Evolutionary conservation across 2,797 vertebrate species (phyloP), one percentile per base, ranked within the genome.

Genomic region (Antennarius maculatus): DNA sequence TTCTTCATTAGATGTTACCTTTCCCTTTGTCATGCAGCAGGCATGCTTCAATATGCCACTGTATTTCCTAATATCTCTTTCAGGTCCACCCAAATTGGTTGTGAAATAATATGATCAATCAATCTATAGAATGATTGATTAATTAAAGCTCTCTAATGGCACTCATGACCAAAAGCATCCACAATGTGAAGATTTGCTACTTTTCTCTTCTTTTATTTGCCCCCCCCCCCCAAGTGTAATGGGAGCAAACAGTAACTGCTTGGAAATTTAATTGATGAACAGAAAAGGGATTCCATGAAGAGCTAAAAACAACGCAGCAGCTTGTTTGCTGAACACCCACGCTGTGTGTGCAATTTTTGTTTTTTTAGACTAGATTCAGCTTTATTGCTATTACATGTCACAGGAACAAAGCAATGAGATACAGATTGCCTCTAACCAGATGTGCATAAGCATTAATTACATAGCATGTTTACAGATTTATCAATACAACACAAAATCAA

Each of bases 1-100:
- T 73, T 87, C 72, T 75, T 85, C 82, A 85, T 86, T 82, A 71
- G 63, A 39, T 61, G 18, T 53, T 67, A 79, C 68, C 62, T 54
- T 50, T 39, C 17, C 58, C 56, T 47, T 48, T 17, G 3, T 57
- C 37, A 52, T 51, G 57, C 41, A 58, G 52, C 54, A 69, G 43
- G 7, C 39, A 17, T 17, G 50, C 28, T 69, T 50, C 5, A 71
- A 49, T 52, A n/a, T 37, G 9, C 9, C 45, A 6, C 3, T 50
- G 13, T 28, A 16, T 5, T 17, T 7, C 5, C 15, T 1, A 39
- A 52, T 58, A 17, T 52, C 34, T 49, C 15, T 39, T 15, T 47
- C 31, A 43, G 16, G 18, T 39, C 15, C 1, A 41, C 31, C 15
- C 15, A 34, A 54, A 56, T 34, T 18, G 16, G 5, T 48, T 10